Evolutionary conservation across 2,113 vertebrate species (phyloP), one percentile per base, ranked within the genome.

Genomic region (Hoplias malabaricus): DNA sequence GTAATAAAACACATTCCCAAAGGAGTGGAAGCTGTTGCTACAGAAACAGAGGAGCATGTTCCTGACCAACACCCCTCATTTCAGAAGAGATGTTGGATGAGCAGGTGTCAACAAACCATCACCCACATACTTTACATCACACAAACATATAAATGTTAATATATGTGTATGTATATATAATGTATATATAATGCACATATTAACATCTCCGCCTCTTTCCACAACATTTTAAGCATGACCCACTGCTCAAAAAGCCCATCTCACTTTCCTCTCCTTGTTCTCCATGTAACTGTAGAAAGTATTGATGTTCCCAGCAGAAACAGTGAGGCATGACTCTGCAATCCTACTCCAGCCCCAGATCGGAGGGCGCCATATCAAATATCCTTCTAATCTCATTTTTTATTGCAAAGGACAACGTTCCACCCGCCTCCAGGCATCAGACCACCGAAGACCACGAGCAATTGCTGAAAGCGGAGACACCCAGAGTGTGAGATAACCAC

Each of bases 291-390:
- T 85, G 85, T 88, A 88, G 84, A 87, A 84, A 80, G 84, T 88
- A 92, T 91, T 90, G 90, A 90, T 80, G 87, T 89, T 84, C 82
- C 66, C 10, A 69, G 88, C 83, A 84, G 83, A 57, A 42, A 23
- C 13, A 78, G 78, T 80, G 88, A 81, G 86, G 80, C 56, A 86
- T 91, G 91, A 92, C 89, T 89, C 78, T 73, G 88, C 90, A 92
- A 86, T 89, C 84, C 75, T 65, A 84, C 83, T 82, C 78, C 84
- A 80, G 34, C 84, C 80, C 75, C 61, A 75, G 72, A 56, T 36
- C 73, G 62, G 43, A 62, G 61, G 53, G 56, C 65, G 43, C 54
- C 69, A 66, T 23, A 82, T 85, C 82, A 80, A 77, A 78, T 89
- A 79, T 85, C 83, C 67, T 29, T 66, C 23, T 53, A 68, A 62